Evolutionary conservation across 1,140 invertebrate species (phyloP).

Genomic region (Babylonia areolata): DNA sequence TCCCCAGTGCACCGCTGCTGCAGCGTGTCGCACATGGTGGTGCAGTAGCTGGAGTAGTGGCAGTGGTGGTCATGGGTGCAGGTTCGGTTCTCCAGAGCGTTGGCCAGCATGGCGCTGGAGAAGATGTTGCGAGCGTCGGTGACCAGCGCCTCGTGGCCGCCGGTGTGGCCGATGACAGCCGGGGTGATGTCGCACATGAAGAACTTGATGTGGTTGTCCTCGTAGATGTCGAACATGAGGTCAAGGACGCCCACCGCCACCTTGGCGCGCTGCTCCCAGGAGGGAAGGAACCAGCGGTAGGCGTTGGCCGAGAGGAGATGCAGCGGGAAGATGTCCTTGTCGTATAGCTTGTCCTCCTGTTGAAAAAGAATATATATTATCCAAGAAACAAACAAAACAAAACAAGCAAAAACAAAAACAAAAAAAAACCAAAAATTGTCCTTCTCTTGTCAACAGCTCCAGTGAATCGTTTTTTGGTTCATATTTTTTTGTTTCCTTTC

Average conservation of each 20-base stretch:
- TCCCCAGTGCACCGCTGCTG: constrained; percentile 51
- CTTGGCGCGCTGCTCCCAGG: constrained; percentile 58
- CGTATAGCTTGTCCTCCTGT: constrained; percentile 28
- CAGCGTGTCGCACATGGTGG: constrained; percentile 52
- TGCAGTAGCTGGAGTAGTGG: constrained; percentile 54
- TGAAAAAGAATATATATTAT: too few species aligned
- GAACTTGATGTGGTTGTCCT: constrained; percentile 56
- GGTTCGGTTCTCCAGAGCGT: constrained; percentile 36
- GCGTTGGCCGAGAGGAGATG: constrained; percentile 31
- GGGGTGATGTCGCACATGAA: constrained; percentile 65
- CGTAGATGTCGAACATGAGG: constrained; percentile 54
- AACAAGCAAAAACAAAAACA: not conserved
- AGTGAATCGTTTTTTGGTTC: too few species aligned
- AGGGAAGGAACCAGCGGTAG: constrained; percentile 60
- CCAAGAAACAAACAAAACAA: not conserved
- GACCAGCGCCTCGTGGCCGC: constrained; percentile 55
- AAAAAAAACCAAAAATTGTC: too few species aligned
- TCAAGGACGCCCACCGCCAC: constrained; percentile 65
- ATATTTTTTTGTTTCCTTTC: too few species aligned
- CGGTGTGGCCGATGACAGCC: constrained; percentile 58
- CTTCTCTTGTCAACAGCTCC: too few species aligned
- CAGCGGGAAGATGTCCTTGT: constrained; percentile 18
- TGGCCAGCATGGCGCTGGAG: constrained; percentile 50
- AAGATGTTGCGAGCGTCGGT: constrained; percentile 49
- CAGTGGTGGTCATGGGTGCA: constrained; percentile 59